These are phyloP conservation scores for Oxytorus armatus DNA, from an alignment of 2,888 invertebrate genomes.

Conservation along the genomic window DNA sequence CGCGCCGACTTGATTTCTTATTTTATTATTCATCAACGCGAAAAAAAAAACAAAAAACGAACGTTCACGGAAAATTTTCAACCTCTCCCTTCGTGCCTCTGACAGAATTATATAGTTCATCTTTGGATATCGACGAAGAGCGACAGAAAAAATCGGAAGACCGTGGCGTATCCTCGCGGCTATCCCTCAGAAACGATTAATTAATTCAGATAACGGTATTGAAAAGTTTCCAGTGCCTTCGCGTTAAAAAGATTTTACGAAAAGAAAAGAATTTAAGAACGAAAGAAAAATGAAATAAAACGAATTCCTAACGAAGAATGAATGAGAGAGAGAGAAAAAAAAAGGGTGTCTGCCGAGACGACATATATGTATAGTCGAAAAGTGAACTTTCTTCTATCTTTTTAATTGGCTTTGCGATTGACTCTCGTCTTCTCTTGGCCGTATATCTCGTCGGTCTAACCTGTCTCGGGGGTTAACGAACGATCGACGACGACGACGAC, in stretches of 20 bases:
- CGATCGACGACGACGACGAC: constrained; percentile 46
- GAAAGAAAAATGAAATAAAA: constrained; percentile 2
- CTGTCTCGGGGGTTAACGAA: constrained; percentile 49
- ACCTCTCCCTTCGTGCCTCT: neutral
- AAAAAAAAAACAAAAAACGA: neutral
- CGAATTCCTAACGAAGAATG: constrained; percentile 40
- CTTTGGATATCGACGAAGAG: constrained; percentile 36
- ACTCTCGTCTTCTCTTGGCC: constrained; percentile 55
- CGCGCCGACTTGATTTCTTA: too few relatives aligned
- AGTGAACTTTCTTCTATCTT: constrained; percentile 59
- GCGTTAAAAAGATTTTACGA: constrained; percentile 16
- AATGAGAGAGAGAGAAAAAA: constrained; percentile 50
- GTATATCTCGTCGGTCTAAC: constrained; percentile 31
- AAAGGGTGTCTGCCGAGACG: constrained; percentile 11
- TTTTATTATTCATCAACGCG: neutral
- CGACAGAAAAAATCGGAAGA: constrained; percentile 35
- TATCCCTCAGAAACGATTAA: constrained; percentile 68
- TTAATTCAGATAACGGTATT: constrained; percentile 75
- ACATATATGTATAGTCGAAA: neutral
- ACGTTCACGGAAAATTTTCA: neutral
- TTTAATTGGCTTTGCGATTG: constrained; percentile 65
- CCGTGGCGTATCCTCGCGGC: constrained; percentile 20
- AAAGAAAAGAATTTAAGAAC: constrained; percentile 28
- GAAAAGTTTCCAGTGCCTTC: constrained; percentile 61
- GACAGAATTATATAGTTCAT: constrained; percentile 18